Base-by-base conservation (phyloP, 30 jellyfish, hydroid and myxozoan species). In the Hydractinia symbiolongicarpus region DNA sequence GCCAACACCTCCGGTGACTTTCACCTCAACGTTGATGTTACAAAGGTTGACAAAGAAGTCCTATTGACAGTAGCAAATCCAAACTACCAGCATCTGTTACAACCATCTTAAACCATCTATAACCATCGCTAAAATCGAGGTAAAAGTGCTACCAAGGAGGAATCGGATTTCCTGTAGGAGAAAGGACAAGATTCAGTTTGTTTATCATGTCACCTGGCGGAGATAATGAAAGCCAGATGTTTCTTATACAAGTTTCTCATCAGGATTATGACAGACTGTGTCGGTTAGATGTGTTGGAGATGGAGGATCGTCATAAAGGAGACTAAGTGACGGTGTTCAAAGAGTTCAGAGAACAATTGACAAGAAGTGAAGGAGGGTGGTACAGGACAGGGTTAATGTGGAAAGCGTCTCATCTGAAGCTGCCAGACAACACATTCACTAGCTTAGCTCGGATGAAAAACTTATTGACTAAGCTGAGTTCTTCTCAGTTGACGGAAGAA, bases 131-230 rank as follows among this genome's bases (percentile, higher is more conserved):
- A 51, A 61, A 13, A 82, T 77, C 83, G 75, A 88, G 53, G 67
- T 90, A 30, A 11, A 76, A 11, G 78, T n/a, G 13, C 21, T 68
- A 13, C 21, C 95, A 30, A 86, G 88, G 95, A 15, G 53, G 68
- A 49, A 16, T 54, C 44, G 95, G 95, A 17, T 50, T 83, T 55
- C 95, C 96, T 4, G 61, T 81, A 20, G 96, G 96, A 19, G 96
- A 90, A 56, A 50, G 61, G 53, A 90, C 97, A 9, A 76, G 53
- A 54, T 73, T 90, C 55, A 95, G 96, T 6, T 90, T 95, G 97
- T 79, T 73, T 55, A 52, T 86, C 20, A 90, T 86, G 97, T 86
- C 94, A 14, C 84, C 88, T 10, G 95, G 95, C 21, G 55, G 30
- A 53, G 60, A 79, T n/a, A 16, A 93, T 44, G 17, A 86, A 57